Percentiles rank a stretch among this genome's conserved stretches.
phyloP scores from a whole-genome alignment of 37 sponge, comb jelly and placozoan genomes.

The Cliona cf. orientalis region DNA sequence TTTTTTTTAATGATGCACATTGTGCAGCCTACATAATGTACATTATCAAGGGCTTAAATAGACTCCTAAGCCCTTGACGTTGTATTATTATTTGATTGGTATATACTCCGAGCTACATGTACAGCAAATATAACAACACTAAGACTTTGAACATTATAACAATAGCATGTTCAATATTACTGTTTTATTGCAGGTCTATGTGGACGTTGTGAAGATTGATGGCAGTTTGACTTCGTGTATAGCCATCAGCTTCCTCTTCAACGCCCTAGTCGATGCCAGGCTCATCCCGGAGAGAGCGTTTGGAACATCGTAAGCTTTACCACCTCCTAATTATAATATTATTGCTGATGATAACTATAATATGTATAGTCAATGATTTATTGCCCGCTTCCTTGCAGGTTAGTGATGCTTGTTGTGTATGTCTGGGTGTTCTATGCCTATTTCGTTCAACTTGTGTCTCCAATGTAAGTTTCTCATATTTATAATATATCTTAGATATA shows the following conservation, averaged over 20 bases:
- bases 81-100: no score
- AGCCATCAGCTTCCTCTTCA: slow-evolving; percentile 57
- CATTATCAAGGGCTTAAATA: no score
- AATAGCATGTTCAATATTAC: no score
- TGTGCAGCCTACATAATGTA: no score
- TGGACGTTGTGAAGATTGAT: slow-evolving; percentile 28
- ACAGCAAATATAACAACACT: no score
- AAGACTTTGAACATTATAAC: no score
- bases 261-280: slow-evolving; percentile 43
- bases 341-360: not conserved
- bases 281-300: slow-evolving; percentile 37
- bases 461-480: no score
- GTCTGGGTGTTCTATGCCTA: slow-evolving; percentile 31
- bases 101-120: no score
- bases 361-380: not conserved
- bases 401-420: slow-evolving; percentile 17
- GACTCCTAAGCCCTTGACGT: no score
- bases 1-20: no score
- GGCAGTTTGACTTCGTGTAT: slow-evolving; percentile 53
- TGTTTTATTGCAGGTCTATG: slow-evolving; percentile 21
- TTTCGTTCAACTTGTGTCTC: not conserved
- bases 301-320: slow-evolving; percentile 14
- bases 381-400: not conserved
- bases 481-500: no score
- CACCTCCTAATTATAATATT: not conserved